Percentiles rank a stretch among this genome's conserved stretches.
phyloP scores from a whole-genome alignment of 2,888 invertebrate genomes.

The Hedychridium roseum region DNA sequence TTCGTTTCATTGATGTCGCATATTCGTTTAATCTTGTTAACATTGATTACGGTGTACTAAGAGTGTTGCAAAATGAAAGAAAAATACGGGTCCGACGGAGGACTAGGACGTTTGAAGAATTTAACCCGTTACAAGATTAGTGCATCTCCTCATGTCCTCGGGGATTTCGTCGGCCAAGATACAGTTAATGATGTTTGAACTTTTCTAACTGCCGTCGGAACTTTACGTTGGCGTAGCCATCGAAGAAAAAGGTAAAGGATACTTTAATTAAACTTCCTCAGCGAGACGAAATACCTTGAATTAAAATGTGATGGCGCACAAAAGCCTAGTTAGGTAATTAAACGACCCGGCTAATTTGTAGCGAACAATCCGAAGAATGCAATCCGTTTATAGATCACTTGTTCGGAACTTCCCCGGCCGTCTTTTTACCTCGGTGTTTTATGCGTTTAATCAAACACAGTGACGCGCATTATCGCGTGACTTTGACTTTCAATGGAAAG shows the following conservation, averaged over 20 bases:
- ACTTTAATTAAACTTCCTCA: constrained; percentile 50
- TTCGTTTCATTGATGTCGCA: too few species aligned
- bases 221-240: constrained; percentile 33
- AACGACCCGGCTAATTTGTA: constrained; percentile 38
- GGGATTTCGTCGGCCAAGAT: constrained; percentile 25
- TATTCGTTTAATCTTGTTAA: too few species aligned
- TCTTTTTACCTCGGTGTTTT: too few species aligned
- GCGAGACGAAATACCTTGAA: constrained; percentile 36
- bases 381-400: too few species aligned
- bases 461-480: too few species aligned
- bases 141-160: constrained; percentile 19
- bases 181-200: constrained; percentile 44
- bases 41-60: too few species aligned
- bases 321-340: constrained; percentile 43
- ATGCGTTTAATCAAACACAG: too few species aligned
- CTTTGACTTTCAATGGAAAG: too few species aligned
- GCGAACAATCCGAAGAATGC: too few species aligned
- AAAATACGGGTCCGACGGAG: too few species aligned
- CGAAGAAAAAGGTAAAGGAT: constrained; percentile 30
- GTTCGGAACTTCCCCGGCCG: too few species aligned
- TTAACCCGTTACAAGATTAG: constrained; percentile 33
- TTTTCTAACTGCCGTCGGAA: constrained; percentile 42
- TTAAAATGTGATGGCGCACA: constrained; percentile 47
- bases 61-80: too few species aligned
- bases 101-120: constrained; percentile 19